phyloP scores from a whole-genome alignment of 2,797 vertebrate species.

The Alosa sapidissima region DNA sequence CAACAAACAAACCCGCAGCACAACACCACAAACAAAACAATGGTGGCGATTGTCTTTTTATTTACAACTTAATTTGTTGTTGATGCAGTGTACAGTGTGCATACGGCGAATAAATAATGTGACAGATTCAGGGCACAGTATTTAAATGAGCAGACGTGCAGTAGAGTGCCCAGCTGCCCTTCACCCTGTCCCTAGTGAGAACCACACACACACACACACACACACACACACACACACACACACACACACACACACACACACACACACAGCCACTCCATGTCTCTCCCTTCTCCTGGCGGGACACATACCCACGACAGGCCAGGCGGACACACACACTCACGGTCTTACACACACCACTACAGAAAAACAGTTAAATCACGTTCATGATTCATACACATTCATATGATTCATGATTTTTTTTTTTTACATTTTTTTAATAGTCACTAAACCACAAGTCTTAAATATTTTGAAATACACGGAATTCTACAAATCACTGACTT shows the following conservation, averaged over 20 bases:
- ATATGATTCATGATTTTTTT: background rate
- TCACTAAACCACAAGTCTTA: background rate
- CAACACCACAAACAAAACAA: constrained; percentile 80
- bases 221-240: background rate
- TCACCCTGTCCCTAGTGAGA: constrained; percentile 81
- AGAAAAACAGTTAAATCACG: too few relatives aligned
- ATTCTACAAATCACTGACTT: background rate
- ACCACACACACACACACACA: constrained; percentile 80
- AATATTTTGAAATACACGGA: background rate
- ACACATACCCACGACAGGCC: background rate
- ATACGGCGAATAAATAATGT: constrained; percentile 91
- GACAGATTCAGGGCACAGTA: constrained; percentile 98
- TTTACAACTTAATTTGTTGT: constrained; percentile 88
- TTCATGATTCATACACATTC: background rate
- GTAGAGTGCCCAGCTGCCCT: constrained; percentile 88
- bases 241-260: background rate
- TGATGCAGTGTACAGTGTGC: constrained; percentile 90
- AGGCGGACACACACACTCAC: background rate
- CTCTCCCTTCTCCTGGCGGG: background rate
- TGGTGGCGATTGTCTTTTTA: constrained; percentile 89
- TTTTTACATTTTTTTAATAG: background rate
- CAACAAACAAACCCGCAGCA: constrained; percentile 63
- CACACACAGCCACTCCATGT: background rate
- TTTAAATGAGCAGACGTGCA: constrained; percentile 95
- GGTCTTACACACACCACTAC: background rate